Evolutionary conservation across 2,888 invertebrate genomes (phyloP).

Genomic region (Diarsia mendica): DNA sequence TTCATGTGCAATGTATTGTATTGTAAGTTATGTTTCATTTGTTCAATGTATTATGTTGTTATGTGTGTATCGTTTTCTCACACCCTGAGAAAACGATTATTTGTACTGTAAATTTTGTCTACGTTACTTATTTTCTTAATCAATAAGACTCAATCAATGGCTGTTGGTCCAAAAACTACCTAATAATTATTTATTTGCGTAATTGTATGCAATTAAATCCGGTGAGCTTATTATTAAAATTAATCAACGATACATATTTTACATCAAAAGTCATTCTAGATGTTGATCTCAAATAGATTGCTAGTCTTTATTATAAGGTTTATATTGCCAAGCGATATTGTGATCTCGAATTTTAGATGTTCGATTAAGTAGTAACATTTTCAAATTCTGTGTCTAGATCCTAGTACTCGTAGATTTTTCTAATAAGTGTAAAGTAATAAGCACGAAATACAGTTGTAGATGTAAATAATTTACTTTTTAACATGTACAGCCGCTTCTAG

Average conservation of each 20-base stretch:
- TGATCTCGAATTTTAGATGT: conserved; percentile 80
- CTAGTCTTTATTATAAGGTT: conserved; percentile 75
- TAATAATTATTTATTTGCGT: conserved; percentile 46
- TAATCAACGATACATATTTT: conserved; percentile 54
- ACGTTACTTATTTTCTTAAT: background rate
- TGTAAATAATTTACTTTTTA: conserved; percentile 64
- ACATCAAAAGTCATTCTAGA: conserved; percentile 51
- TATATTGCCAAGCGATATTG: conserved; percentile 89
- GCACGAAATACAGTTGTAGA: conserved; percentile 48
- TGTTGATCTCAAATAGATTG: conserved; percentile 73
- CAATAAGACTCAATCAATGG: conserved; percentile 8
- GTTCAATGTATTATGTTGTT: too few relatives aligned
- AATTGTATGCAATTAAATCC: conserved; percentile 52
- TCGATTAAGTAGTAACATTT: conserved; percentile 66
- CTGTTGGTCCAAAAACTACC: conserved; percentile 34
- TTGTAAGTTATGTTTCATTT: background rate
- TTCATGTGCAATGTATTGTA: background rate
- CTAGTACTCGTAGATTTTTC: conserved; percentile 59
- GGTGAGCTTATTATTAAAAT: conserved; percentile 64
- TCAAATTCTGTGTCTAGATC: conserved; percentile 61
- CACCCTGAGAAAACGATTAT: too few relatives aligned
- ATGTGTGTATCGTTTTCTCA: too few relatives aligned
- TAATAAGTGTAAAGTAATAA: conserved; percentile 54
- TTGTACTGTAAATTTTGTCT: background rate
- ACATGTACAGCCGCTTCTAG: conserved; percentile 70